A percentile compares a stretch with the other conserved stretches of the same genome.
Conservation (phyloP, 2,888 invertebrate species). For the Ellobium chinense region DNA sequence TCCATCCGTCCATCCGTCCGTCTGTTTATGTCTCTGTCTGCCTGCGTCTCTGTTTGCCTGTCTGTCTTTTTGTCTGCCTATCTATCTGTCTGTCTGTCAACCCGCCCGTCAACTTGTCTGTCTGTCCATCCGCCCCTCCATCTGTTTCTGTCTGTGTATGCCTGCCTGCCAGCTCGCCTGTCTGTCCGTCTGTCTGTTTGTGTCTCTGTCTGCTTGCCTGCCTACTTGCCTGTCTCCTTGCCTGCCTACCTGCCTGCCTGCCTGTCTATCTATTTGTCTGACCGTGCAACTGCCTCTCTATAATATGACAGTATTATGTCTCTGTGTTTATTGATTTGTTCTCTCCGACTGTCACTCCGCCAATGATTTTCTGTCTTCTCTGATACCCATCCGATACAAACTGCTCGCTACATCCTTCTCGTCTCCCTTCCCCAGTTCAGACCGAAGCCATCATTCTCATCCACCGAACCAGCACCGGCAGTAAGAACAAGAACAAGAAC, state of each 20-base stretch:
- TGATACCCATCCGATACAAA: no score
- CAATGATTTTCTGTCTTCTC: no score
- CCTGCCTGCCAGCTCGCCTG: not conserved
- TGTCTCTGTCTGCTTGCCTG: not conserved
- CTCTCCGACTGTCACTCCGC: no score
- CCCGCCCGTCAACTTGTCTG: not conserved
- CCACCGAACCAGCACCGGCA: no score
- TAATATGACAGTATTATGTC: no score
- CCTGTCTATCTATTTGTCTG: not conserved
- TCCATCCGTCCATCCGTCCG: not conserved
- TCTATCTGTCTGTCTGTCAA: not conserved
- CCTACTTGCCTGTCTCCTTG: not conserved
- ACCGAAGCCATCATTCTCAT: no score
- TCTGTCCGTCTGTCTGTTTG: not conserved
- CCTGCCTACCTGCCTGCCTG: not conserved
- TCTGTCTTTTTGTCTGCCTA: not conserved
- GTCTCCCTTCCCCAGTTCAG: no score
- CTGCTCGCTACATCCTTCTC: no score
- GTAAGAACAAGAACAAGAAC: no score
- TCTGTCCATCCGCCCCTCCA: not conserved
- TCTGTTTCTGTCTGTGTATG: not conserved
- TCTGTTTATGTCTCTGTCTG: not conserved
- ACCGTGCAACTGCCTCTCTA: not conserved
- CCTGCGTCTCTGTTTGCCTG: not conserved
- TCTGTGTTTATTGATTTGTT: no score